These are phyloP conservation scores for Muntiacus reevesi DNA, from an alignment of 2,113 vertebrate species.

Conservation along the genomic window DNA sequence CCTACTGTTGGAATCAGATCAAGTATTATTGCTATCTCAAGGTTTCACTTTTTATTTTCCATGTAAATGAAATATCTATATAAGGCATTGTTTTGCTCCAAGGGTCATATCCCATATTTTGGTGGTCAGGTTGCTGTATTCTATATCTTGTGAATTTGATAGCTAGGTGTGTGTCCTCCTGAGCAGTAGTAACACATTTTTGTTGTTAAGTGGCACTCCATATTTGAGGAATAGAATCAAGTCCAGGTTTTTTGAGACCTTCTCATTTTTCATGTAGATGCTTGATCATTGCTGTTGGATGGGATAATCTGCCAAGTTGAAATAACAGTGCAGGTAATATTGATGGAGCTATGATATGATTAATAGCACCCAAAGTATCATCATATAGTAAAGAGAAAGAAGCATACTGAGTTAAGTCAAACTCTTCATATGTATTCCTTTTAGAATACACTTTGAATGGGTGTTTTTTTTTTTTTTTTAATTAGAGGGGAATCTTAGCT, in stretches of 20 bases:
- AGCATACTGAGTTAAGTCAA: not conserved
- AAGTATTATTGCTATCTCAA: not conserved
- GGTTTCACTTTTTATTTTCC: not conserved
- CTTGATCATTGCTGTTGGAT: not conserved
- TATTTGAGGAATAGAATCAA: conserved; percentile 32
- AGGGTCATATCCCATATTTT: not conserved
- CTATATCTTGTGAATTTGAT: not conserved
- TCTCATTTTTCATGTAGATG: conserved; percentile 54
- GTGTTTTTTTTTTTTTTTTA: not conserved
- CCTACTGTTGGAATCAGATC: not conserved
- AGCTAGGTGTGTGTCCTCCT: not conserved
- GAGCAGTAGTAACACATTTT: conserved; percentile 8
- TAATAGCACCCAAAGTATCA: conserved; percentile 6
- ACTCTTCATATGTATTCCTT: not conserved
- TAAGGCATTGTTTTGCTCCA: not conserved
- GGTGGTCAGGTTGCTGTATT: not conserved
- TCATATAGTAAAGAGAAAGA: conserved; percentile 4
- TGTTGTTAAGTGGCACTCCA: conserved; percentile 30
- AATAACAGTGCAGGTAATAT: conserved; percentile 29
- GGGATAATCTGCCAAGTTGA: conserved; percentile 32
- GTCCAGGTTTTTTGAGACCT: not conserved
- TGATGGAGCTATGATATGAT: conserved; percentile 48
- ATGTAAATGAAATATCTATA: not conserved
- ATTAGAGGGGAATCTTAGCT: not conserved
- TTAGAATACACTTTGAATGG: not conserved